Base-by-base conservation (phyloP, 1,140 invertebrate genomes). In the Eurosta solidaginis region DNA sequence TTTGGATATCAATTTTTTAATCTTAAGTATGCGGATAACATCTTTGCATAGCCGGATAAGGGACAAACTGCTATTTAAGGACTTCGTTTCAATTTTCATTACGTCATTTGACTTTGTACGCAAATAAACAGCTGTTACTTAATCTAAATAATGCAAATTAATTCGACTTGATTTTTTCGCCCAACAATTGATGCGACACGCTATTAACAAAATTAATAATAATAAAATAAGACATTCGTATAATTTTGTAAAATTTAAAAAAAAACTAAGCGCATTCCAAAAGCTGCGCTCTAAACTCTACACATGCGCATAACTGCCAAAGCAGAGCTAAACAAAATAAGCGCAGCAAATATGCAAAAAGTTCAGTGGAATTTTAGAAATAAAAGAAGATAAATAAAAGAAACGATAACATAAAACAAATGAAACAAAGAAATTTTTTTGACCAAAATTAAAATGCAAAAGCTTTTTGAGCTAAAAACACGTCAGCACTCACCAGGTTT, bases 191-290 rank as follows among this genome's bases (percentile, higher is more conserved):
- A 36, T 40, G 33, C 29, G 20, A 20, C 40, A 74, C 20, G 27
- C 22, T 45, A 74, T 74, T 29, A 74, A 22, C 73, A 74, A 27
- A 17, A 36, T n/a, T 45, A 74, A 45, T 27, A 74, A 74, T 47
- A 45, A 74, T 47, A 74, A 74, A 74, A 74, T 74, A 74, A 25
- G 73, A 45, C 14, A 44, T 74, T 74, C 44, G 22, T 12, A 45
- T 10, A 47, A n/a, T 42, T 27, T 12, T 17, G 17, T 27, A 25
- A 22, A 40, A 20, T 40, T 68, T 17, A n/a, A 33, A 36, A 63
- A 20, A 17, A 20, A 10, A 14, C 6, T 54, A 27, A 12, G 27
- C 52, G 54, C 54, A 63, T 63, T 12, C 54, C 54, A 36, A 49
- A 10, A 63, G 29, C 54, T 3, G 17, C 36, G 54, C 10, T 29